A percentile compares a stretch with the other conserved stretches of the same genome.
phyloP scores from a whole-genome alignment of 2,797 vertebrate species.

The Anabacerthia variegaticeps region DNA sequence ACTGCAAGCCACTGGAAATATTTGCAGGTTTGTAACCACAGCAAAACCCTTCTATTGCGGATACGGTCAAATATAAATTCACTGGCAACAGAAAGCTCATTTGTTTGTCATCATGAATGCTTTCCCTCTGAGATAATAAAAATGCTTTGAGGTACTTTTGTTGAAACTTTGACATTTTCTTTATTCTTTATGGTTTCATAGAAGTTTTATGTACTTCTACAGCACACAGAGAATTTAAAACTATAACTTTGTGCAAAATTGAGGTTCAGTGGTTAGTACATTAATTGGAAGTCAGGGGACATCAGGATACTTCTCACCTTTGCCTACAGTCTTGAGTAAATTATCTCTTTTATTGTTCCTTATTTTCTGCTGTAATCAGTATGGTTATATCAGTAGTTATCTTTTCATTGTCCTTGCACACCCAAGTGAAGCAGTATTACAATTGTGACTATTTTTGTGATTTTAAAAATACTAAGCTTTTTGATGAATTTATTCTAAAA shows the following conservation, averaged over 20 bases:
- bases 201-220: background rate
- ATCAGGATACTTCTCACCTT: background rate
- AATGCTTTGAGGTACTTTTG: background rate
- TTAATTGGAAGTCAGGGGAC: background rate
- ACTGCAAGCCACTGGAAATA: background rate
- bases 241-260: background rate
- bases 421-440: background rate
- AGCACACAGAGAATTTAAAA: background rate
- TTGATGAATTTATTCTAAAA: background rate
- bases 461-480: background rate
- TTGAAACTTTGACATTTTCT: background rate
- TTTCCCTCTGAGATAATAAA: background rate
- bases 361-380: background rate
- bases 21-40: background rate
- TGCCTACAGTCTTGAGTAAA: background rate
- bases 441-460: background rate
- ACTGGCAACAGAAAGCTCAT: background rate
- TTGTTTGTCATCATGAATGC: background rate
- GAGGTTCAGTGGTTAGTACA: background rate
- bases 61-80: slow-evolving; percentile 13
- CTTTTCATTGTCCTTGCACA: background rate
- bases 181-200: background rate
- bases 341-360: background rate
- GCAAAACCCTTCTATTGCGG: slow-evolving; percentile 30
- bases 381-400: background rate